A percentile compares a stretch with the other conserved stretches of the same genome.
These are phyloP conservation scores for Nothobranchius kuhntae DNA, from an alignment of 2,113 vertebrate species.

Conservation along the genomic window DNA sequence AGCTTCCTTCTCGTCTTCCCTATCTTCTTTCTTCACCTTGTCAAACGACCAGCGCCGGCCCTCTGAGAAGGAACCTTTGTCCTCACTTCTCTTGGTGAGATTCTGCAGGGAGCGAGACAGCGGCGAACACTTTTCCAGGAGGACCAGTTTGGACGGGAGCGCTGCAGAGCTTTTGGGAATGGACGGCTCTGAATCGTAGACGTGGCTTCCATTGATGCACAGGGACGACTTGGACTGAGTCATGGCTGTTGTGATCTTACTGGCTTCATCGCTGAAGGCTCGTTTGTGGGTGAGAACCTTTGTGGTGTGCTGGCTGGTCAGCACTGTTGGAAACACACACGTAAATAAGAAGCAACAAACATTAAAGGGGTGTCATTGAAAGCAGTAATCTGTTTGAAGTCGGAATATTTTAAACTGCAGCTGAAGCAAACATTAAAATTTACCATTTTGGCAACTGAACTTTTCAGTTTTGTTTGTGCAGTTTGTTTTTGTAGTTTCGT, in stretches of 20 bases:
- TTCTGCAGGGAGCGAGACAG: constrained; percentile 81
- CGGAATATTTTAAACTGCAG: not conserved
- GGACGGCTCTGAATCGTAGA: constrained; percentile 83
- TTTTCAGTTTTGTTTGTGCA: too few species aligned
- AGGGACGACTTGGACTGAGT: constrained; percentile 86
- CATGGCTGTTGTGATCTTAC: constrained; percentile 73
- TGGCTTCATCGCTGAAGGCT: constrained; percentile 89
- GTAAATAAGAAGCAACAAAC: not conserved
- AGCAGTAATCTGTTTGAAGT: too few species aligned
- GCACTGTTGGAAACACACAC: constrained; percentile 52
- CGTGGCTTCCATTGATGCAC: constrained; percentile 95
- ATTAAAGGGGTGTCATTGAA: not conserved
- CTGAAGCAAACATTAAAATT: too few species aligned
- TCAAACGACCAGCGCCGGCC: constrained; percentile 74
- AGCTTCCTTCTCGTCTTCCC: constrained; percentile 68
- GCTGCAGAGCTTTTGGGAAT: constrained; percentile 52
- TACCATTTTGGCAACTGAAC: too few species aligned
- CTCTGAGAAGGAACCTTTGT: constrained; percentile 62
- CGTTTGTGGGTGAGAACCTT: constrained; percentile 88
- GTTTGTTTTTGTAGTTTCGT: too few species aligned
- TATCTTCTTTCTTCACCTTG: constrained; percentile 77
- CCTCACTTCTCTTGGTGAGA: constrained; percentile 75
- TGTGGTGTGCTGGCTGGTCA: constrained; percentile 78
- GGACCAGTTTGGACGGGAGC: constrained; percentile 67
- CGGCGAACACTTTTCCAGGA: constrained; percentile 77